Evolutionary conservation across 2,797 vertebrate species (phyloP), one percentile per base, ranked within the genome.

Genomic region (Galaxias olidus): DNA sequence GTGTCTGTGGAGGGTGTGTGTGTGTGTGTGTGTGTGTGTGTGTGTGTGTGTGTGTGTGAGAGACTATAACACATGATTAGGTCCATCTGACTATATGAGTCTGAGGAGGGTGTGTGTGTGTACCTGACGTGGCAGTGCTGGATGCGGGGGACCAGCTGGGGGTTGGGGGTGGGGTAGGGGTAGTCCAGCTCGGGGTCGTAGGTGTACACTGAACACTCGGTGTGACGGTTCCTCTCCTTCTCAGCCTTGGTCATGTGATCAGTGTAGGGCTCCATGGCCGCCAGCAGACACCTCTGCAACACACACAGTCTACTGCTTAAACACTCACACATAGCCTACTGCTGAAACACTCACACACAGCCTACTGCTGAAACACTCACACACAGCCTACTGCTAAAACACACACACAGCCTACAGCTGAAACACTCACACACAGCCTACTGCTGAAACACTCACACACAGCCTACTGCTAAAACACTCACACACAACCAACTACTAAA

Each of bases 181-280:
- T 91, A 94, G 72, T 95, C 93, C 30, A 66, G 68, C 10, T 93
- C 91, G 20, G 65, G 72, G 56, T 96, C 93, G 58, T 92, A 89
- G 19, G 86, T 90, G 82, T 93, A 98, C 84, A 95, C 89, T 0
- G 92, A 84, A 63, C 98, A 99, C 74, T 95, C 92, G 10, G 93
- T 95, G 77, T 99, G 98, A 58, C 90, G 79, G 81, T 99, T 99
- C 78, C 98, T 94, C 70, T 41, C 88, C 76, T 88, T 93, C 80
- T 99, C 98, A 8, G 90, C 92, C 71, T 91, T 88, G 15, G 88
- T 94, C 82, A 98, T 74, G 42, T 84, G 86, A 15, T 89, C 77
- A 64, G 91, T 94, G 82, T 86, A 94, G 9, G 86, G 72, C 4
- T 96, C 94, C 96, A 99, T 99, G n/a, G 96, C 96, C 76, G 95